Base-by-base conservation (phyloP, 2,888 invertebrate species). In the Megaustenia siamemsis region DNA sequence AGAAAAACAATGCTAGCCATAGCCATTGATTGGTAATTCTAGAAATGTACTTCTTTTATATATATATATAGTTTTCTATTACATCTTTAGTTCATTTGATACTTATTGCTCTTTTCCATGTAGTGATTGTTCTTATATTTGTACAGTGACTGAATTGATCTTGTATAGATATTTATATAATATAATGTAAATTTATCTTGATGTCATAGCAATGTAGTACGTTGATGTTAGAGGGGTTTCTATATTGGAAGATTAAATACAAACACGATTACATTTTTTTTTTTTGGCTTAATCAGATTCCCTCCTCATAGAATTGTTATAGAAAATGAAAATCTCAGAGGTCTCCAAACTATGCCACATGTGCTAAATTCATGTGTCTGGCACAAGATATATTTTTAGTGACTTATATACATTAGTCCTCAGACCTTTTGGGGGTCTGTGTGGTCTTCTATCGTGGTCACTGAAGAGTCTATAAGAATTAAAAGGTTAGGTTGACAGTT, bases 111-210 rank as follows among this genome's bases (percentile, higher is more conserved):
- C 60, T 63, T 21, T 63, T 10, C 4, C 10, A 56, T 21, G 10
- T 63, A 2, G 28, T 32, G 32, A 32, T 32, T n/a, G 8, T 8
- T 71, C 28, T 45, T 40, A 45, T 45, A 71, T 71, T 71, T 71
- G 24, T 28, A 69, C 40, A 43, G 71, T 12, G n/a, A n/a, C n/a
- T 71, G 43, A 71, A n/a, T 43, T 24, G 43, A 43, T 43, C 71
- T 43, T 71, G 71, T 69, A 69, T 24, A 69, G 18, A 40, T 40
- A 69, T 69, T 3, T n/a, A 71, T 15, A 45, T 71, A 71, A n/a
- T 71, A 71, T 45, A 21, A n/a, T 71, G 45, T 71, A 71, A n/a
- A 71, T 71, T 32, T 71, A n/a, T 21, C 43, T 71, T 71, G 71
- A 71, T 71, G 71, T 71, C 24, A 43, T 43, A 71, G 43, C n/a